Conservation (phyloP, 2,797 vertebrate genomes). For the Alfaro cultratus region DNA sequence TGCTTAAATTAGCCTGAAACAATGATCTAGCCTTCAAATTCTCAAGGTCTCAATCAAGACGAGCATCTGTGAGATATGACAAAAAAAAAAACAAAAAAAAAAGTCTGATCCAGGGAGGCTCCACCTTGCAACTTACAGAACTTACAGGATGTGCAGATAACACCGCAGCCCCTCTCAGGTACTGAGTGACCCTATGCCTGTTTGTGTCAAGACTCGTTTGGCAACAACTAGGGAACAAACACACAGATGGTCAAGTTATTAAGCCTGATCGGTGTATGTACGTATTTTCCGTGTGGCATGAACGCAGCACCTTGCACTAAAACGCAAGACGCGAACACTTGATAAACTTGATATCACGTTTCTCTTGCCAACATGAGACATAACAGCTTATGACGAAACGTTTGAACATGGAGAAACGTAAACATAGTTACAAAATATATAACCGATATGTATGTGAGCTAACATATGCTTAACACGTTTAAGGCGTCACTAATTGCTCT, state of each 20-base stretch:
- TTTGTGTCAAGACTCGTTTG: not conserved
- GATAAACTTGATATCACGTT: not conserved
- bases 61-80: not conserved
- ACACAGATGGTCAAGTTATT: not conserved
- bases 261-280: not conserved
- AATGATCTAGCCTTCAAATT: too few species aligned
- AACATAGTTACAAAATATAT: not conserved
- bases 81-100: not conserved
- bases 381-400: not conserved
- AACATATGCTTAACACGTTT: slow-evolving; percentile 23
- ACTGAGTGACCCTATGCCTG: not conserved
- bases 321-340: slow-evolving; percentile 32
- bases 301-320: slow-evolving; percentile 38
- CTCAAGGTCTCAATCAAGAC: not conserved
- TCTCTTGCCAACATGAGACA: not conserved
- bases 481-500: not conserved
- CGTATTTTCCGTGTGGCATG: not conserved
- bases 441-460: slow-evolving; percentile 11
- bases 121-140: not conserved
- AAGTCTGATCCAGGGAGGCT: not conserved
- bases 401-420: not conserved
- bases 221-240: not conserved
- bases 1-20: too few species aligned
- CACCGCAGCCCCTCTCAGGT: not conserved
- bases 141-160: not conserved